Percentiles rank a stretch among this genome's conserved stretches.
phyloP scores from a whole-genome alignment of 2,113 vertebrate species.

The Alligator sinensis region DNA sequence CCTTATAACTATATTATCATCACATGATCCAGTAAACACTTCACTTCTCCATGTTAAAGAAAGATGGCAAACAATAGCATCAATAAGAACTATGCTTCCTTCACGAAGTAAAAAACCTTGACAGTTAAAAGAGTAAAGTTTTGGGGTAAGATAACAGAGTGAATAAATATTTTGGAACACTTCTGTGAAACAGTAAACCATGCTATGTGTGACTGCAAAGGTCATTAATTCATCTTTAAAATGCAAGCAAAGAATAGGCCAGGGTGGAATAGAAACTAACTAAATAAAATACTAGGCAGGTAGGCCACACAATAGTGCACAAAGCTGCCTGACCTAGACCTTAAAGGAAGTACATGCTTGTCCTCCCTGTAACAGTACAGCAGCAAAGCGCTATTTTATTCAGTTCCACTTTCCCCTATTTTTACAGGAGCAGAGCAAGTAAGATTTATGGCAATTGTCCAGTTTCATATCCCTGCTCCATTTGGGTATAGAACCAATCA shows the following conservation, averaged over 20 bases:
- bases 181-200: neutral
- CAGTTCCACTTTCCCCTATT: neutral
- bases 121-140: rapidly evolving
- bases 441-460: neutral
- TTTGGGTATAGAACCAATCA: neutral
- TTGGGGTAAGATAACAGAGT: neutral
- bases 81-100: neutral
- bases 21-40: neutral
- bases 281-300: too few relatives aligned
- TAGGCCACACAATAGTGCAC: too few relatives aligned
- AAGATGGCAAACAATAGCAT: neutral
- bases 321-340: too few relatives aligned
- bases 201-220: neutral
- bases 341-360: neutral
- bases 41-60: neutral
- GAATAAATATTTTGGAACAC: neutral
- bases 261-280: neutral
- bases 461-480: neutral
- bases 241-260: neutral
- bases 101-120: neutral
- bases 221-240: neutral
- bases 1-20: neutral
- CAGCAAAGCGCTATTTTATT: neutral
- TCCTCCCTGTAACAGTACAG: neutral
- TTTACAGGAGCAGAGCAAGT: neutral